phyloP scores from a whole-genome alignment of 2,797 vertebrate species.

The Arnoldichthys spilopterus region DNA sequence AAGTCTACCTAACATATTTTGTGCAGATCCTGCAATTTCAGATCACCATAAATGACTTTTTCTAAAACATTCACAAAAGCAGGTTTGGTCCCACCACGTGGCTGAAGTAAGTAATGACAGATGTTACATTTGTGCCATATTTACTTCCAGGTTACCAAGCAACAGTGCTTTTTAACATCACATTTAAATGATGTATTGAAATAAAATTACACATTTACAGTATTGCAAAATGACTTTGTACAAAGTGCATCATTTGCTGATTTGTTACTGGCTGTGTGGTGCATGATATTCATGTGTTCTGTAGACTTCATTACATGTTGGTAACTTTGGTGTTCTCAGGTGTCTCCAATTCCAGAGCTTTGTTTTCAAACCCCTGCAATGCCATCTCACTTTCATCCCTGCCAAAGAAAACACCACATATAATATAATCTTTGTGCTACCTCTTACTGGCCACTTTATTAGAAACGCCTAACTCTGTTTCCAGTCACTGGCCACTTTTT shows the following conservation, averaged over 20 bases:
- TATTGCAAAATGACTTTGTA: slow-evolving; percentile 8
- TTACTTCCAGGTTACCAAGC: neutral
- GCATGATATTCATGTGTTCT: neutral
- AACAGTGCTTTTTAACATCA: neutral
- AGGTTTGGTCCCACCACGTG: slow-evolving; percentile 33
- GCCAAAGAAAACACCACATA: slow-evolving; percentile 51
- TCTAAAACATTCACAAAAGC: neutral
- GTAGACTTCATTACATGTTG: slow-evolving; percentile 33
- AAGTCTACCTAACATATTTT: neutral
- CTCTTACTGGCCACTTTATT: neutral
- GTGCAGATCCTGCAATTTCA: neutral
- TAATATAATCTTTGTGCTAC: too few relatives aligned
- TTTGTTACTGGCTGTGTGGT: neutral
- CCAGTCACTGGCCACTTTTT: neutral
- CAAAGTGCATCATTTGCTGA: slow-evolving; percentile 1
- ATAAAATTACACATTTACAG: neutral
- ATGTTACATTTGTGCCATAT: neutral
- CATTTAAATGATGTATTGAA: neutral
- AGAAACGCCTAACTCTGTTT: neutral
- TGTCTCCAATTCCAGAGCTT: neutral
- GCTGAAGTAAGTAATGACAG: slow-evolving; percentile 17
- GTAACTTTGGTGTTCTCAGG: slow-evolving; percentile 21
- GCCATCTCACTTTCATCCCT: slow-evolving; percentile 43
- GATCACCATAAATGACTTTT: neutral
- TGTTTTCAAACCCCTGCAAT: slow-evolving; percentile 33